A percentile compares a stretch with the other conserved stretches of the same genome.
phyloP scores from a whole-genome alignment of 2,888 invertebrate species.

The Drosophila bunnanda region DNA sequence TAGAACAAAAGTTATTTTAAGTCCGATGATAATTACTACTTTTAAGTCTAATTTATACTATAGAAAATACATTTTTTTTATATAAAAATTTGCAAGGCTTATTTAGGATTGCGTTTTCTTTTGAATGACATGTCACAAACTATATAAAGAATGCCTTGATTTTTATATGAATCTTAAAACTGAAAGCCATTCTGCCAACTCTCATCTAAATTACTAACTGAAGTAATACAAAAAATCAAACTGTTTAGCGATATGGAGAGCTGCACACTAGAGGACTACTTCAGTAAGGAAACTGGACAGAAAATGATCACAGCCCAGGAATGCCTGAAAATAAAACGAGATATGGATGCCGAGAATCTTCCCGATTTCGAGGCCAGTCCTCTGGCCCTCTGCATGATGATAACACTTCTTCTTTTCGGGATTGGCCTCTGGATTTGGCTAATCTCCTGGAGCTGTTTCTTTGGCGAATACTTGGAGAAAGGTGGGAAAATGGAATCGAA shows the following conservation, averaged over 20 bases:
- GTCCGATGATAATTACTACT: not conserved
- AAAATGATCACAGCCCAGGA: conserved; percentile 57
- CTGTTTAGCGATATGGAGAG: not conserved
- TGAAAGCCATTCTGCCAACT: not conserved
- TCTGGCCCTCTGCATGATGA: conserved; percentile 28
- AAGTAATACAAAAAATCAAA: not conserved
- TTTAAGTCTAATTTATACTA: not conserved
- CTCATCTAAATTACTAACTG: not conserved
- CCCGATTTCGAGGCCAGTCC: not conserved
- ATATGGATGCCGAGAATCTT: not conserved
- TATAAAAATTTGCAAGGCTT: not conserved
- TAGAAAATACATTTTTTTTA: not conserved
- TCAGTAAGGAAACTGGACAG: not conserved
- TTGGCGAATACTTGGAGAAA: not conserved
- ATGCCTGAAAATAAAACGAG: conserved; percentile 28
- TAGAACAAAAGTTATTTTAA: not conserved
- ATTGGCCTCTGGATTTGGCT: conserved; percentile 38
- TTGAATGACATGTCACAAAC: not conserved
- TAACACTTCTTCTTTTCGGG: conserved; percentile 37
- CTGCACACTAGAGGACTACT: not conserved
- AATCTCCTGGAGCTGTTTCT: conserved; percentile 36
- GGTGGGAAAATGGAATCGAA: not conserved
- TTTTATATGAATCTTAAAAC: not conserved
- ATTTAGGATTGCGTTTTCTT: not conserved
- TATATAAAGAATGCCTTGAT: not conserved